Percentiles rank a stretch among this genome's conserved stretches.
phyloP scores from a whole-genome alignment of 64 coral and sea anemone genomes.

The Montipora efflorescens region DNA sequence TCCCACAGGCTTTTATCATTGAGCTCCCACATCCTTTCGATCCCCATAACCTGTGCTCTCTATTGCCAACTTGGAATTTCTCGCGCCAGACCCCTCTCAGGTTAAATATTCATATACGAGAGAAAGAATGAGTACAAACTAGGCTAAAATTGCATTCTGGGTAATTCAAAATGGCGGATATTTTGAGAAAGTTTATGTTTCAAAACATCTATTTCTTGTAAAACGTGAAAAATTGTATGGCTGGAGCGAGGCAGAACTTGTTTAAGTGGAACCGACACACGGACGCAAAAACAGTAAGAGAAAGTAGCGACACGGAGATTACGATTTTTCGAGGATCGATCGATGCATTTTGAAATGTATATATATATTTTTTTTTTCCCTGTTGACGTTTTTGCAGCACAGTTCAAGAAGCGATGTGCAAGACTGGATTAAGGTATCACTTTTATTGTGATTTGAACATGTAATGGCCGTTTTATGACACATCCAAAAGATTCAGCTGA shows the following conservation, averaged over 20 bases:
- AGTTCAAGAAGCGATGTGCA: constrained; percentile 56
- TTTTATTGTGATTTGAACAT: background rate
- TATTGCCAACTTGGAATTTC: background rate
- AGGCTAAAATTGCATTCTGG: constrained; percentile 8
- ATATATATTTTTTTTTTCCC: background rate
- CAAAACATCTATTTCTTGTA: background rate
- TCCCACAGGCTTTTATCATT: too few species aligned
- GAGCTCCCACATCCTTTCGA: too few species aligned
- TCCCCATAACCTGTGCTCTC: too few species aligned
- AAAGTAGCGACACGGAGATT: background rate
- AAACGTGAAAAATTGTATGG: constrained; percentile 37
- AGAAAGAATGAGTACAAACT: background rate
- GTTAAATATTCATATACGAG: background rate
- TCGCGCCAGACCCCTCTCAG: background rate
- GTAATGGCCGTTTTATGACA: background rate
- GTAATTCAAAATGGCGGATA: constrained; percentile 91
- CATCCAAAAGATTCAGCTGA: too few species aligned
- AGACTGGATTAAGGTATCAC: constrained; percentile 86
- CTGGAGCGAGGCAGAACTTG: constrained; percentile 63
- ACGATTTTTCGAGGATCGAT: background rate
- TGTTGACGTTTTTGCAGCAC: constrained; percentile 45
- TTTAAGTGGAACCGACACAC: constrained; percentile 94
- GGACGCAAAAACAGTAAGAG: constrained; percentile 72
- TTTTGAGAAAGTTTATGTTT: constrained; percentile 37
- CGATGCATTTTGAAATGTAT: too few species aligned